A percentile compares a stretch with the other conserved stretches of the same genome.
Conservation (phyloP, 2,113 vertebrate genomes). For the Sturnus vulgaris region DNA sequence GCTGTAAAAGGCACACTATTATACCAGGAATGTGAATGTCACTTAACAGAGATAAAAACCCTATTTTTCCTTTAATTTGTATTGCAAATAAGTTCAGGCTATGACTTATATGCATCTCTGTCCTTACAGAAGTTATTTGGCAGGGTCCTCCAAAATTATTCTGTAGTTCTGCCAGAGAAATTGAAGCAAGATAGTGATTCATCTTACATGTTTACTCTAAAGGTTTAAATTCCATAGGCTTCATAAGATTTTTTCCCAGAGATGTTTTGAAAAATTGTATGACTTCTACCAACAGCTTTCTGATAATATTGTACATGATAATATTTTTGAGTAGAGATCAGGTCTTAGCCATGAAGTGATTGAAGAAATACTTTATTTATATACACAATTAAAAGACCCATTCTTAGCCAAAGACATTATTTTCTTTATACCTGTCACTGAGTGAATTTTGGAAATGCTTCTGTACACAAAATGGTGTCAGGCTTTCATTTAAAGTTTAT, state of each 20-base stretch:
- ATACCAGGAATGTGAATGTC: not conserved
- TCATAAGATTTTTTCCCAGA: not conserved
- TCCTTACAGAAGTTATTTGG: not conserved
- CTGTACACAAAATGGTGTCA: not conserved
- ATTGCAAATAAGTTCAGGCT: not conserved
- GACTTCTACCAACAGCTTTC: not conserved
- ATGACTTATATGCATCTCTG: not conserved
- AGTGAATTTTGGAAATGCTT: not conserved
- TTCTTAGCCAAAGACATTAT: not conserved
- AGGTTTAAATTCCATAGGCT: not conserved
- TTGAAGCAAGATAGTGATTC: not conserved
- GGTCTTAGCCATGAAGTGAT: not conserved
- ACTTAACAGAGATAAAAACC: not conserved
- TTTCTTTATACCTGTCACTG: not conserved
- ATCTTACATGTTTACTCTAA: not conserved
- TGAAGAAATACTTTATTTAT: not conserved
- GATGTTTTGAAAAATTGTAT: not conserved
- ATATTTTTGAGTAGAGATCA: not conserved
- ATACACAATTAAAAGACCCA: not conserved
- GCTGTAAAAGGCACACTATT: not conserved
- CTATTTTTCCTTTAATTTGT: not conserved
- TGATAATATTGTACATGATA: not conserved
- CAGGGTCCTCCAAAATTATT: not conserved
- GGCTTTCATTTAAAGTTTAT: constrained; percentile 37
- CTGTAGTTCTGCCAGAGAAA: not conserved